A percentile compares a stretch with the other conserved stretches of the same genome.
Evolutionary conservation across 2,797 vertebrate species (phyloP).

Genomic region (Melanogrammus aeglefinus): DNA sequence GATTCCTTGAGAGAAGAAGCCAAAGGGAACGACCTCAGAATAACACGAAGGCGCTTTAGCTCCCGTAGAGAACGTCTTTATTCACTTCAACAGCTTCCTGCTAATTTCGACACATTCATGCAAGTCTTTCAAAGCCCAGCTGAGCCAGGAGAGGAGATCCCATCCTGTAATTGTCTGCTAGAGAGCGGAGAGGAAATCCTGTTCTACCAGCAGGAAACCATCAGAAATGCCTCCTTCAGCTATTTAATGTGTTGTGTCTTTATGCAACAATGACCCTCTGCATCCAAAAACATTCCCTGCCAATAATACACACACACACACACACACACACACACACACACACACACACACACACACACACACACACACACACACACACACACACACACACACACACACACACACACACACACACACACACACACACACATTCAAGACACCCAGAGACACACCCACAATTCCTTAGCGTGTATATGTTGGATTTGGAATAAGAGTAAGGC

Average conservation of each 20-base stretch:
- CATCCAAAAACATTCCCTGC: constrained; percentile 78
- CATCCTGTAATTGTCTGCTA: constrained; percentile 71
- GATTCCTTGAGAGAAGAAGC: constrained; percentile 29
- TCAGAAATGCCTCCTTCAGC: constrained; percentile 78
- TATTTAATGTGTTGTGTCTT: constrained; percentile 79
- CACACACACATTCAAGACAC: constrained; percentile 25
- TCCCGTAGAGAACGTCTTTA: constrained; percentile 29
- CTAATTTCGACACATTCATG: constrained; percentile 73
- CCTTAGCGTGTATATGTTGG: constrained; percentile 49
- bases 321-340: constrained; percentile 2
- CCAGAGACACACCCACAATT: constrained; percentile 25
- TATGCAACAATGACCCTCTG: constrained; percentile 78
- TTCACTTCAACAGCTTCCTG: constrained; percentile 68
- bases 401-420: constrained; percentile 28
- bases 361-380: no score
- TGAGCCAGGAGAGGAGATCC: constrained; percentile 76
- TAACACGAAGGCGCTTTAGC: constrained; percentile 41
- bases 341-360: constrained; percentile 13
- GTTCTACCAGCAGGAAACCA: constrained; percentile 81
- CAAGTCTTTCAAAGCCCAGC: constrained; percentile 75
- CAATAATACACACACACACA: constrained; percentile 28
- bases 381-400: no score
- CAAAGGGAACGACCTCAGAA: constrained; percentile 47
- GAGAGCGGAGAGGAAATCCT: constrained; percentile 67
- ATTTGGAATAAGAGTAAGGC: constrained; percentile 64